A percentile compares a stretch with the other conserved stretches of the same genome.
Conservation (phyloP, 1,140 invertebrate genomes). For the Brachionus sp. region DNA sequence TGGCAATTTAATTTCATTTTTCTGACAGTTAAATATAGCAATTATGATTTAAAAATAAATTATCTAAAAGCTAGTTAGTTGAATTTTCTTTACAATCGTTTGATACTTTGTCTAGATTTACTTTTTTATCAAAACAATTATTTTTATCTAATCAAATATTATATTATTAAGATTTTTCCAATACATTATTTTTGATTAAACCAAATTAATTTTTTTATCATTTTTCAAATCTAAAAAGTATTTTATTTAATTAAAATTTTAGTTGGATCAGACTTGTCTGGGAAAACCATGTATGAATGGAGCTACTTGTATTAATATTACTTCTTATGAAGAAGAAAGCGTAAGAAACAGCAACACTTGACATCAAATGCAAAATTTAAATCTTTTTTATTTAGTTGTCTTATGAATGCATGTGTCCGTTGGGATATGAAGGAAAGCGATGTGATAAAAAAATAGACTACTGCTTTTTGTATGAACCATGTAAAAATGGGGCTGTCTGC, state of each 20-base stretch:
- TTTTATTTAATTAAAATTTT: not conserved
- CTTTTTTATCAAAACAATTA: no score
- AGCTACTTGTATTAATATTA: conserved; percentile 48
- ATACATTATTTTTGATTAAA: no score
- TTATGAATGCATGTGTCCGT: conserved; percentile 77
- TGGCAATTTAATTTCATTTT: no score
- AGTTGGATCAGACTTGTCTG: conserved; percentile 49
- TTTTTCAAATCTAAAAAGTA: not conserved
- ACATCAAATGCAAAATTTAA: not conserved
- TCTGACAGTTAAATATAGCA: no score
- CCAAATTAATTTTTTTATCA: no score
- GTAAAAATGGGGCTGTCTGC: conserved; percentile 44
- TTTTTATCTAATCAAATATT: no score
- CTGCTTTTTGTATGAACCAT: conserved; percentile 38
- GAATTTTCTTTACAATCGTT: no score
- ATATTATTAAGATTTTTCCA: no score
- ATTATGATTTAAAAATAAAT: no score
- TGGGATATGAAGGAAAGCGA: conserved; percentile 73
- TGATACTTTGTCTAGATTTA: no score
- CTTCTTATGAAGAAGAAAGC: conserved; percentile 4
- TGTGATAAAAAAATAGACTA: conserved; percentile 44
- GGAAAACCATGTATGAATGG: conserved; percentile 58
- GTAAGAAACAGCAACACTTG: not conserved
- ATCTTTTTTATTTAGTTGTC: not conserved
- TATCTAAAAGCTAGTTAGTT: no score